Conservation (phyloP, 2,113 vertebrate genomes). For the western clawed frog (Xenopus tropicalis) region UCB_Xtro_10.0 CM004450.2:53922001-53922500, state of each 20-base stretch:
- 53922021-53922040: no score
- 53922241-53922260: not conserved
- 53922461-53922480: not conserved
- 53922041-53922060: no score
- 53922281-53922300: not conserved
- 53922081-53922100: no score
- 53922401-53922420: not conserved
- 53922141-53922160: conserved; percentile 2
- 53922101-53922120: not conserved
- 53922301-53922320: not conserved
- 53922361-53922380: not conserved
- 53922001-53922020: no score
- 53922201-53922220: no score
- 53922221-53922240: not conserved
- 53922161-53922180: not conserved
- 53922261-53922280: not conserved
- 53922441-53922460: not conserved
- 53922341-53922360: not conserved
- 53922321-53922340: not conserved
- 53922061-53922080: no score
- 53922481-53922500: no score
- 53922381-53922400: not conserved
- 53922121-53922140: conserved; percentile 7
- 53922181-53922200: no score
- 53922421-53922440: not conserved